Conservation (phyloP, 2,888 invertebrate genomes). For the Keiferia lycopersicella region DNA sequence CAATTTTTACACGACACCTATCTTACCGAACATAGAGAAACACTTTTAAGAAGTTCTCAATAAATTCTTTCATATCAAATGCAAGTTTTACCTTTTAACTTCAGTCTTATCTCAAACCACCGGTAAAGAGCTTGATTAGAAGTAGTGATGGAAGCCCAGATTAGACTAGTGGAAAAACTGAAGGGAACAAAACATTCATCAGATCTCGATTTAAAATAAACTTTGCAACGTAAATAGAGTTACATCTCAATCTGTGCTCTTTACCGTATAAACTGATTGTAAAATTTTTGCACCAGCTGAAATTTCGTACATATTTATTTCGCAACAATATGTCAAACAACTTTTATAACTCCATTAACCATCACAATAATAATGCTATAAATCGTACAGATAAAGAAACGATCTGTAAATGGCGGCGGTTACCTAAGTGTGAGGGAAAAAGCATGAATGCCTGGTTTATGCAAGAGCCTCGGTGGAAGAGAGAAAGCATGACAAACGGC, state of each 20-base stretch:
- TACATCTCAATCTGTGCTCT: slow-evolving; percentile 15
- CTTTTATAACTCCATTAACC: not conserved
- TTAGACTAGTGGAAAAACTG: slow-evolving; percentile 11
- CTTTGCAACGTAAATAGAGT: not conserved
- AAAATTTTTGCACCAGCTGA: not conserved
- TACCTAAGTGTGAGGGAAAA: too few relatives aligned
- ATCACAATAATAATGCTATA: not conserved
- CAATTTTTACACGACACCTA: slow-evolving; percentile 8
- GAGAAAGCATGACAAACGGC: too few relatives aligned
- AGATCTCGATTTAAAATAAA: not conserved
- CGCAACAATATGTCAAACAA: slow-evolving; percentile 36
- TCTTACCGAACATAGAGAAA: slow-evolving; percentile 2
- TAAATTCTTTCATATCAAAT: slow-evolving; percentile 26
- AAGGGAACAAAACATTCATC: not conserved
- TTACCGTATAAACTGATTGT: slow-evolving; percentile 23
- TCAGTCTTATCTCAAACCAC: slow-evolving; percentile 31
- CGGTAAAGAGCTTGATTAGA: slow-evolving; percentile 25
- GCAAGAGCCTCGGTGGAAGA: too few relatives aligned
- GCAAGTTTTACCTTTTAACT: slow-evolving; percentile 30
- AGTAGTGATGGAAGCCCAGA: slow-evolving; percentile 28
- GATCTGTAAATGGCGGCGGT: too few relatives aligned
- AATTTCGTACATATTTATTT: slow-evolving; percentile 24
- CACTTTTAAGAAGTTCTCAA: slow-evolving; percentile 1
- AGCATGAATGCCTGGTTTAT: too few relatives aligned
- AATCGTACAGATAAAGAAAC: too few relatives aligned